Percentiles rank a stretch among this genome's conserved stretches.
Conservation (phyloP, 2,888 invertebrate species). For the Stenchaetothrips biformis region DNA sequence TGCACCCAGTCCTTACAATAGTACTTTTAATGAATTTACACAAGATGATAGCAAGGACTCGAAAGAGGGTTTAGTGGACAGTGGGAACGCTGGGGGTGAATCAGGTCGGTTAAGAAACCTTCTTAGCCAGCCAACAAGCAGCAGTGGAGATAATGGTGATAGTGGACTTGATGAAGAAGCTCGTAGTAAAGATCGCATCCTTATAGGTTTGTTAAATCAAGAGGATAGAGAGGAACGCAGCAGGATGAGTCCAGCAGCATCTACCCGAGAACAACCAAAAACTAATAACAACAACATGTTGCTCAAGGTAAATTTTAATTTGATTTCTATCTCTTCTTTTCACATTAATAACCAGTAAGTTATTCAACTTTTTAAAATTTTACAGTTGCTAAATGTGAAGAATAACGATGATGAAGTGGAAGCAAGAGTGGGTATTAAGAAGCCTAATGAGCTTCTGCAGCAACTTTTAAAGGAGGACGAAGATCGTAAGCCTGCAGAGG, state of each 20-base stretch:
- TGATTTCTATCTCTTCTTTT: slow-evolving; percentile 6
- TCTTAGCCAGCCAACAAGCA: slow-evolving; percentile 46
- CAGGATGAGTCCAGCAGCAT: slow-evolving; percentile 33
- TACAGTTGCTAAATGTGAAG: slow-evolving; percentile 74
- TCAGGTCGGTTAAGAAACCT: slow-evolving; percentile 57
- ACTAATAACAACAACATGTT: slow-evolving; percentile 55
- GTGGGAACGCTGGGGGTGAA: slow-evolving; percentile 46
- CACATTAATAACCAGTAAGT: slow-evolving; percentile 22
- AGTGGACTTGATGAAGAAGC: slow-evolving; percentile 35
- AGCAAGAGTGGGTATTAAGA: slow-evolving; percentile 53
- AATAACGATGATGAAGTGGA: slow-evolving; percentile 73
- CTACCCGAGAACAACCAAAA: slow-evolving; percentile 36
- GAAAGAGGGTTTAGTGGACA: slow-evolving; percentile 49
- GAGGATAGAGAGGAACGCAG: slow-evolving; percentile 57
- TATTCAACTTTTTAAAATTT: slow-evolving; percentile 33
- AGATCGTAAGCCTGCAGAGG: slow-evolving; percentile 31
- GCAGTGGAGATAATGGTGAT: slow-evolving; percentile 38
- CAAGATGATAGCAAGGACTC: slow-evolving; percentile 49
- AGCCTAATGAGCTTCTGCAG: slow-evolving; percentile 57
- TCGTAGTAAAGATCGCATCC: slow-evolving; percentile 50
- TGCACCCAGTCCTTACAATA: slow-evolving; percentile 47
- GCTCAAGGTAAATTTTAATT: slow-evolving; percentile 52
- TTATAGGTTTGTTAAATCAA: slow-evolving; percentile 59
- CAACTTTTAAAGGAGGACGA: slow-evolving; percentile 56
- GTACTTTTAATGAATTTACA: slow-evolving; percentile 43